Evolutionary conservation across 1,140 invertebrate species (phyloP), one percentile per base, ranked within the genome.

Genomic region (Tribolium castaneum): DNA sequence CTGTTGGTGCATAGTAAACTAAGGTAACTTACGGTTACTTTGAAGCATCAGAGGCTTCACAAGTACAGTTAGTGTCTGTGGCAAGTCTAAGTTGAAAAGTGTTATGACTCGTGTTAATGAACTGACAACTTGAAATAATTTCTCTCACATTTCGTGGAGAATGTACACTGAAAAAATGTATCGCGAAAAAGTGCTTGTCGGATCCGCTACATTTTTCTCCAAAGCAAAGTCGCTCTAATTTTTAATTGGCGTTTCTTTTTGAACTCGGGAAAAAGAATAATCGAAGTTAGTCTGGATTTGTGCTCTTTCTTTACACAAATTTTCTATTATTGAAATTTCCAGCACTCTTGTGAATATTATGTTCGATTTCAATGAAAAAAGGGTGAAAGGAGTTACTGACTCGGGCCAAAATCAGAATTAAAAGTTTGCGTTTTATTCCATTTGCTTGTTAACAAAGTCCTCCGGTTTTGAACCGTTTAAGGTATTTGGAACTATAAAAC

Each of bases 21-120:
- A 66, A 66, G 6, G 59, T 66, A 66, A 66, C 59, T 66, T 66
- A 66, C 30, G 34, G 59, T 35, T 22, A 4, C 59, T 66, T 1
- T 34, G n/a, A 66, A 66, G 59, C 59, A 66, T n/a, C 14, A 35
- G 30, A 35, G 30, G 59, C 59, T 66, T 66, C 45, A 66, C 59
- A 66, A 66, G 59, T 35, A 66, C 59, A 35, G 59, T 66, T 66
- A 66, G 59, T 66, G 56, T 66, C 30, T 66, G 30, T 14, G 59
- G 59, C 45, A 66, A 39, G 59, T 66, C 59, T 66, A 35, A 66
- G 14, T 66, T 66, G 59, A 66, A 66, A 66, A 66, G 59, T 66
- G 59, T 66, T 66, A 66, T 66, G 34, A 66, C 30, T 66, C 12
- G 25, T 35, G 30, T 34, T 66, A 66, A 66, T 66, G 59, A 66